Base-by-base conservation (phyloP, 2,113 vertebrate species). In the Gymnarchus niloticus region DNA sequence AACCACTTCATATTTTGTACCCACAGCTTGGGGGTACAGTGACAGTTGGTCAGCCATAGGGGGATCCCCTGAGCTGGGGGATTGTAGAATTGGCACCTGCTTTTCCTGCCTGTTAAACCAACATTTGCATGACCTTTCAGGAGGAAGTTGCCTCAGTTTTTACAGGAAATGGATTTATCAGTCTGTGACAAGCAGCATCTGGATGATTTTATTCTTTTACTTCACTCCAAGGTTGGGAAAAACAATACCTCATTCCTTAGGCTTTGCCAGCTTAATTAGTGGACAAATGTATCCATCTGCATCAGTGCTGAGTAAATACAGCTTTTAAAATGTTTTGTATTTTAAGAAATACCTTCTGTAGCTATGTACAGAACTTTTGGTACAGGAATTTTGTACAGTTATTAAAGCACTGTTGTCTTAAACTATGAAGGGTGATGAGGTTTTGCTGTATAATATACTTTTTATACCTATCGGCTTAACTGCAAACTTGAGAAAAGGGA, bases 391-490 rank as follows among this genome's bases (percentile, higher is more conserved):
- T 89, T 95, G 95, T 95, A 95, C 92, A 94, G 92, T 89, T 90
- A 77, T 87, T 90, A 88, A 93, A 94, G 91, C 93, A 95, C 94
- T 94, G 95, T 93, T 92, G 89, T 83, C 92, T 95, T 90, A 94
- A 91, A 83, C 92, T 92, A 89, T 90, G 87, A 88, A 85, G 85
- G 93, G 92, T 89, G 89, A 94, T 91, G 92, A 92, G 91, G 93
- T 95, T 96, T 91, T 93, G 94, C 92, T 94, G 94, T 96, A 96
- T 95, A 95, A 94, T 92, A 84, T 91, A 59, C 85, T 93, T 96
- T 96, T 96, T 96, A 94, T 95, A 95, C 91, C 92, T 94, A 92
- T 91, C 92, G 92, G 92, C 94, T 92, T 95, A 95, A 94, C 93
- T 93, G 92, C 93, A 92, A 93, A 91, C 92, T 90, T 93, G 93